Percentiles rank a stretch among this genome's conserved stretches.
Evolutionary conservation across 2,797 vertebrate species (phyloP).

Genomic region (Tolypeutes matacus): DNA sequence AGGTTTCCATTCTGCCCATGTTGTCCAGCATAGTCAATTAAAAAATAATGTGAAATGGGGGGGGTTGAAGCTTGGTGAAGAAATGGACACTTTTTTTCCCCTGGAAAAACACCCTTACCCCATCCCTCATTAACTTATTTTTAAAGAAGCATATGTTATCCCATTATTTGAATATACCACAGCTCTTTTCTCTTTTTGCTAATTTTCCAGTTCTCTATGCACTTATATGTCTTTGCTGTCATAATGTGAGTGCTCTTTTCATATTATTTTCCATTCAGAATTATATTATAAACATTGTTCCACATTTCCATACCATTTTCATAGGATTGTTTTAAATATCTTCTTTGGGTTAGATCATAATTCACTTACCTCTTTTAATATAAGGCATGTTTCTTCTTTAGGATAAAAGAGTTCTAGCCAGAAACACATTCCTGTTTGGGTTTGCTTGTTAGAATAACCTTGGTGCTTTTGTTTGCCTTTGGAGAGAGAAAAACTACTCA

Average conservation of each 20-base stretch:
- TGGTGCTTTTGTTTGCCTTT: neutral
- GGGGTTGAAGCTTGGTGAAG: neutral
- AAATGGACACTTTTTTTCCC: neutral
- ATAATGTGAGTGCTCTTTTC: neutral
- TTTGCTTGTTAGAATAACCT: neutral
- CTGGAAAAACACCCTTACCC: neutral
- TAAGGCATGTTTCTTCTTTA: neutral
- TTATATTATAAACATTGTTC: neutral
- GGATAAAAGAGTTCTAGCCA: neutral
- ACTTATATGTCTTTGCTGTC: fast-evolving
- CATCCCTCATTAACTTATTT: neutral
- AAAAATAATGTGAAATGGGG: neutral
- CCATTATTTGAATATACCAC: neutral
- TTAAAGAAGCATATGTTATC: neutral
- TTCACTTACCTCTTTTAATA: neutral
- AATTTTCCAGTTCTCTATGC: neutral
- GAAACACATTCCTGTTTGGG: neutral
- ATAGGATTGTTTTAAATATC: neutral
- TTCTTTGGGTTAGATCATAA: neutral
- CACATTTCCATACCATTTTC: neutral
- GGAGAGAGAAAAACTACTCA: neutral
- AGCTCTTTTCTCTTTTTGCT: neutral
- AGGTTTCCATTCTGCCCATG: neutral
- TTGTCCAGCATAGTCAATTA: neutral
- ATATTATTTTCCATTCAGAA: neutral